Conservation (phyloP, 2,888 invertebrate genomes). For the Galeruca laticollis region DNA sequence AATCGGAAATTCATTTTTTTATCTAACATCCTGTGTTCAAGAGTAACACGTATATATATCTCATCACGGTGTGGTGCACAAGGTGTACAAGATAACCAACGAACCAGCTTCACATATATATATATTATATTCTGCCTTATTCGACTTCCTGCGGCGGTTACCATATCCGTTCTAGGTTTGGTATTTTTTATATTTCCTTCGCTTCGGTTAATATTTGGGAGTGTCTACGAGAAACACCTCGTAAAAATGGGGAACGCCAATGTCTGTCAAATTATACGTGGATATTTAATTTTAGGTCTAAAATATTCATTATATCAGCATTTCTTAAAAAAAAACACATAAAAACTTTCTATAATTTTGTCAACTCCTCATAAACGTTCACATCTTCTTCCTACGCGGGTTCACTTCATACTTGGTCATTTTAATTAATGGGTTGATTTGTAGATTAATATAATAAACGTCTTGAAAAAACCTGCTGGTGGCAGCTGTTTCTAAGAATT, state of each 20-base stretch:
- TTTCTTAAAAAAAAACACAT: no score
- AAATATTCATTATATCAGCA: no score
- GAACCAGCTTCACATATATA: slow-evolving; percentile 30
- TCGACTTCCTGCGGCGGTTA: slow-evolving; percentile 40
- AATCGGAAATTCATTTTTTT: slow-evolving; percentile 29
- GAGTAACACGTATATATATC: slow-evolving; percentile 8
- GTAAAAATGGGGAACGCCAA: background rate
- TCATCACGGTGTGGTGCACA: slow-evolving; percentile 34
- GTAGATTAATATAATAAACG: slow-evolving; percentile 20
- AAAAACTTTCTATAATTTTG: background rate
- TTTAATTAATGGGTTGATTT: slow-evolving; percentile 15
- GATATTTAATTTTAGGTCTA: no score
- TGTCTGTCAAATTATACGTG: no score
- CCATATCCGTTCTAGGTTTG: slow-evolving; percentile 37
- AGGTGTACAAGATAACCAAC: slow-evolving; percentile 35
- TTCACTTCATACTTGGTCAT: slow-evolving; percentile 9
- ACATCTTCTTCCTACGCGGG: slow-evolving; percentile 3
- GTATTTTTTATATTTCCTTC: slow-evolving; percentile 42
- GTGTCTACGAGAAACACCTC: background rate
- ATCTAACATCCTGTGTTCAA: slow-evolving; percentile 29
- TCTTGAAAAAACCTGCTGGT: slow-evolving; percentile 20
- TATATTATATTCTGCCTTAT: slow-evolving; percentile 22
- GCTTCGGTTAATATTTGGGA: slow-evolving; percentile 19
- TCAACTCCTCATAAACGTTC: background rate
- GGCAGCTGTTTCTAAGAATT: slow-evolving; percentile 24